These are phyloP conservation scores for Cantharis nigra DNA, from an alignment of 2,888 invertebrate genomes.

Conservation along the genomic window DNA sequence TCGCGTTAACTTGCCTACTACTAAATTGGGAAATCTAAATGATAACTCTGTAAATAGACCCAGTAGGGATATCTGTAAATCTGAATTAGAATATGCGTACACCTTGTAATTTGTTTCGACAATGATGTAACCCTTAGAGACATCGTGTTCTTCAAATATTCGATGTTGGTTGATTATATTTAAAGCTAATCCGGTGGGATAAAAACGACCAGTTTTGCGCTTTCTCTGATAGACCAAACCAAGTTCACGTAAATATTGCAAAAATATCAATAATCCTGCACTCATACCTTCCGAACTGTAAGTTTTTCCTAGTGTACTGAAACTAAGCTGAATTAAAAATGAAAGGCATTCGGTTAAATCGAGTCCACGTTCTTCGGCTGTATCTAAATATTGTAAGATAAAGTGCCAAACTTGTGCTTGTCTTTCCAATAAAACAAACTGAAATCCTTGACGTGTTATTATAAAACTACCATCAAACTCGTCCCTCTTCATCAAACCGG, in stretches of 20 bases:
- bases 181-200: slow-evolving; percentile 90
- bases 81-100: slow-evolving; percentile 94
- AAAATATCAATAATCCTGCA: slow-evolving; percentile 82
- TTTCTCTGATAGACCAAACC: slow-evolving; percentile 97
- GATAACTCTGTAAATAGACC: slow-evolving; percentile 91
- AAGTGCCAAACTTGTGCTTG: slow-evolving; percentile 98
- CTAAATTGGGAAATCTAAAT: slow-evolving; percentile 95
- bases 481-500: slow-evolving; percentile 89
- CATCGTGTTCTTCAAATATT: slow-evolving; percentile 58
- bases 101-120: slow-evolving; percentile 96
- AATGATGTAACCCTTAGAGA: slow-evolving; percentile 83
- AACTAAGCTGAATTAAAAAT: slow-evolving; percentile 95
- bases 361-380: slow-evolving; percentile 83
- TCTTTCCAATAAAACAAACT: slow-evolving; percentile 92
- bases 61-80: slow-evolving; percentile 89
- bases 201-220: slow-evolving; percentile 90
- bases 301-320: slow-evolving; percentile 92
- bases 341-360: slow-evolving; percentile 90
- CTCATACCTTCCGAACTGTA: slow-evolving; percentile 96
- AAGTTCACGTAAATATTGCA: slow-evolving; percentile 95
- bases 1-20: slow-evolving; percentile 90
- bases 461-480: slow-evolving; percentile 80
- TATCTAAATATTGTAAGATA: slow-evolving; percentile 92
- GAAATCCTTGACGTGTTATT: slow-evolving; percentile 96
- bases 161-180: slow-evolving; percentile 71